phyloP scores from a whole-genome alignment of 2,113 vertebrate genomes.

The Mionectes macconnelli region DNA sequence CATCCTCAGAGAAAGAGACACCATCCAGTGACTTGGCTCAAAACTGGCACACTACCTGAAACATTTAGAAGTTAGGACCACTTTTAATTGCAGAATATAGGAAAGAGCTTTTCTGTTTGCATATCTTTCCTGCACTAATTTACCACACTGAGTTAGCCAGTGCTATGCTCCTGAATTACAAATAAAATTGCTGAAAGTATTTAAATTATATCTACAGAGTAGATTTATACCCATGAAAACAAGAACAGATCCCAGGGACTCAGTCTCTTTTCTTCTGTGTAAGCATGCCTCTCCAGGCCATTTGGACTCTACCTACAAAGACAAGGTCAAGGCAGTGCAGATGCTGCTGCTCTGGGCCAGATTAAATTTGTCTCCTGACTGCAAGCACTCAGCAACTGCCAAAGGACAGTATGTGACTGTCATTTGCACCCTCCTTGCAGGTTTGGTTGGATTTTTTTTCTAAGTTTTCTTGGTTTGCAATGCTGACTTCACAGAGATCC shows the following conservation, averaged over 20 bases:
- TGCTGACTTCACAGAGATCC: not conserved
- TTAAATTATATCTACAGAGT: not conserved
- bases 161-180: not conserved
- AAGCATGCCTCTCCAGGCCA: not conserved
- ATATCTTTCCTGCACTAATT: fast-evolving
- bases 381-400: not conserved
- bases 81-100: not conserved
- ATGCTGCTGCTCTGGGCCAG: not conserved
- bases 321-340: not conserved
- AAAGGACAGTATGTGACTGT: not conserved
- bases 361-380: not conserved
- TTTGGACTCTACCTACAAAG: not conserved
- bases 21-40: not conserved
- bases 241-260: not conserved
- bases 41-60: not conserved
- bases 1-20: not conserved
- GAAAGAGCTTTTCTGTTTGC: not conserved
- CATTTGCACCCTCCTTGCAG: not conserved
- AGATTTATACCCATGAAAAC: not conserved
- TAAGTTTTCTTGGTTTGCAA: not conserved
- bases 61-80: not conserved
- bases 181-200: not conserved
- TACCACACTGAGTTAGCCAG: not conserved
- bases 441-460: not conserved
- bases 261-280: not conserved